Evolutionary conservation across 35 echinoderm and acorn worm species (phyloP), one percentile per base, ranked within the genome.

Genomic region (Apostichopus parvimensis): DNA sequence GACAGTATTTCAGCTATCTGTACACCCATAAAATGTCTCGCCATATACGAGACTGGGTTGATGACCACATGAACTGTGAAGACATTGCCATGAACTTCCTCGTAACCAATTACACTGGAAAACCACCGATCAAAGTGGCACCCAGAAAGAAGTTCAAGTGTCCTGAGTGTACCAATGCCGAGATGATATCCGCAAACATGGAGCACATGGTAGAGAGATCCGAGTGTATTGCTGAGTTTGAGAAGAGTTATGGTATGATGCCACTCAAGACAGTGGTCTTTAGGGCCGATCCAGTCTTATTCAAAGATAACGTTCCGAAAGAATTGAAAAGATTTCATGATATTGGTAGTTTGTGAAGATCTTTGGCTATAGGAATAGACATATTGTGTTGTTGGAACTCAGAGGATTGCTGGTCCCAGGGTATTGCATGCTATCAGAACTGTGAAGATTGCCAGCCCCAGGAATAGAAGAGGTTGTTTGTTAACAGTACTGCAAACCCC

Each of bases 41-140:
- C 3, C 87, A 96, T 84, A 99, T 99, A 28, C 92, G 95, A 75
- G 89, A 90, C 6, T 99, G 97, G 97, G 97, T 99, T 4, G 97
- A 99, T 79, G 97, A 92, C 45, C 95, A 99, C 79, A 96, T 99
- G 95, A 99, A 99, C 95, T 99, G 97, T 78, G 97, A 99, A 56
- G 97, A 99, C 79, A 96, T 99, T 2, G 97, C 97, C 9, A 99
- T 99, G 95, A 99, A 99, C 91, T 99, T 99, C 76, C 88, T 99
- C 5, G 90, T 99, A 5, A 82, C 95, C 54, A 99, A 99, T 93
- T 71, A 88, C 73, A 99, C 97, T 0, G 95, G 97, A 12, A 99
- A 99, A 80, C 91, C 97, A 58, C 97, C 97, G n/a, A 96, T 99
- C 79, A 99, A 99, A 34, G 97, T 99, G 56, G 95, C 97, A 23